Conservation (phyloP, 1,140 invertebrate species). For the Carposina sasakii region DNA sequence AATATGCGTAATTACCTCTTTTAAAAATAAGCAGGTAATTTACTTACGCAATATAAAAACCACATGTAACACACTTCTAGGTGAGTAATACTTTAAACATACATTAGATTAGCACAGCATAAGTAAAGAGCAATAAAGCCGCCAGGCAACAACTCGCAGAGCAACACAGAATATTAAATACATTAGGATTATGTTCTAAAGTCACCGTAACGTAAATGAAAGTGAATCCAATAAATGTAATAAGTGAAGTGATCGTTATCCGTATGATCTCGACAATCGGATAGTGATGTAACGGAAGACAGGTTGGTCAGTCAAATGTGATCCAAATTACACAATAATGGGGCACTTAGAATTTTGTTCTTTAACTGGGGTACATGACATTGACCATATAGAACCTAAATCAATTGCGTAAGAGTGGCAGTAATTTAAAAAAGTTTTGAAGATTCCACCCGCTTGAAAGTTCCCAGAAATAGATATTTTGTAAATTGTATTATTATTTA, state of each 20-base stretch:
- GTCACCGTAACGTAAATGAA: slow-evolving; percentile 18
- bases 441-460: too few relatives aligned
- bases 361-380: too few relatives aligned
- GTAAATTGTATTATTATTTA: too few relatives aligned
- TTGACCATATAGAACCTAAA: too few relatives aligned
- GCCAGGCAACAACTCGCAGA: slow-evolving; percentile 20
- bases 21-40: too few relatives aligned
- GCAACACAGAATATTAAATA: slow-evolving; percentile 17
- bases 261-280: slow-evolving; percentile 15
- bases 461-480: too few relatives aligned
- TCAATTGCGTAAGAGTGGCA: too few relatives aligned
- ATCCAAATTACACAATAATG: slow-evolving; percentile 32
- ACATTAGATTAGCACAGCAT: slow-evolving; percentile 12
- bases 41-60: too few relatives aligned
- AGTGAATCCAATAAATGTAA: slow-evolving; percentile 11
- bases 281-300: slow-evolving; percentile 31
- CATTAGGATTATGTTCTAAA: slow-evolving; percentile 15
- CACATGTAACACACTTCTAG: too few relatives aligned
- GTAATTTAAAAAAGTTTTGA: too few relatives aligned
- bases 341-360: slow-evolving; percentile 29
- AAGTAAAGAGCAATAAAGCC: slow-evolving; percentile 9
- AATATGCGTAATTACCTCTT: too few relatives aligned
- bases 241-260: slow-evolving; percentile 12
- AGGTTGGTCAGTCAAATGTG: slow-evolving; percentile 20
- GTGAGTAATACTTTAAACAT: too few relatives aligned